These are phyloP conservation scores for Megaceryle maxima DNA, from an alignment of 2,113 vertebrate genomes.

Conservation along the genomic window DNA sequence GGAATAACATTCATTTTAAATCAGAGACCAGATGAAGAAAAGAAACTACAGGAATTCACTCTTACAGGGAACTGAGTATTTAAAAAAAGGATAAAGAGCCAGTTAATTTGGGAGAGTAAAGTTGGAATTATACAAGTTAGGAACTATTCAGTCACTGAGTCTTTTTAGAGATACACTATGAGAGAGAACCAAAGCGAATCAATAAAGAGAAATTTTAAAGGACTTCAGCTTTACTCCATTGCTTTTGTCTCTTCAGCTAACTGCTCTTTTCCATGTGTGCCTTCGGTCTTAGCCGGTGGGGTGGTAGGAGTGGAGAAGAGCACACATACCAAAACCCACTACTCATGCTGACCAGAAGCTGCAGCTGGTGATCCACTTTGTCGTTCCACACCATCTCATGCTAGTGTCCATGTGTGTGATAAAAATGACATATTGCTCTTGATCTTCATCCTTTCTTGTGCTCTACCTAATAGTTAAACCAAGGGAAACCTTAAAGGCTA, in stretches of 20 bases:
- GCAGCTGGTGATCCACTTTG: neutral
- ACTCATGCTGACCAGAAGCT: neutral
- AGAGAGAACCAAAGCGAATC: neutral
- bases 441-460: neutral
- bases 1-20: neutral
- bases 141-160: neutral
- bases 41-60: neutral
- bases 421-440: neutral
- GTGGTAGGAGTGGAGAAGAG: neutral
- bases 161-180: neutral
- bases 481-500: neutral
- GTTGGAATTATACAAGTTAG: neutral
- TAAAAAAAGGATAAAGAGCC: neutral
- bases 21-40: neutral
- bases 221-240: neutral
- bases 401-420: neutral
- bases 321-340: neutral
- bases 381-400: neutral
- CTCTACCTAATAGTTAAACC: neutral
- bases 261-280: neutral
- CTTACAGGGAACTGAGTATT: neutral
- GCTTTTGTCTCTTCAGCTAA: neutral
- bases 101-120: neutral
- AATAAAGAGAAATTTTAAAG: neutral
- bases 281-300: neutral